Base-by-base conservation (phyloP, 2,113 vertebrate genomes). In the Lagopus muta region DNA sequence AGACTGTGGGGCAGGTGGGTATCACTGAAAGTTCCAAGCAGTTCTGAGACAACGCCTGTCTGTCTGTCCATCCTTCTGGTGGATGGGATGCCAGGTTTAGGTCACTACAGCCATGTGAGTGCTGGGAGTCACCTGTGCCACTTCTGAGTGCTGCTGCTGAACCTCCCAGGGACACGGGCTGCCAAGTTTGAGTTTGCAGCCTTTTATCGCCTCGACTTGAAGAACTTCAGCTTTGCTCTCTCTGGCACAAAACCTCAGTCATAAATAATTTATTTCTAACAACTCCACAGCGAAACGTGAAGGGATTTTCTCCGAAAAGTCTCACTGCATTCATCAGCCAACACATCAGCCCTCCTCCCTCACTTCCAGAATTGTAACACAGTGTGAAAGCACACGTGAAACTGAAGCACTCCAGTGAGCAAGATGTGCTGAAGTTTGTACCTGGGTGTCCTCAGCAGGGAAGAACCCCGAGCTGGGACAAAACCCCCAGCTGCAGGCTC, bases 351-450 rank as follows among this genome's bases (percentile, higher is more conserved):
- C 74, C 6, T 19, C 43, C 66, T 67, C 47, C 4, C 58, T 61
- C 74, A 8, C 48, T 40, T 10, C 58, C 66, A 65, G 66, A 62
- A 69, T 65, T 0, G 0, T 7, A 72, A 78, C n/a, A 38, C 54
- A 7, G 24, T 5, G 47, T 88, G 87, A 60, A 86, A 79, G 55
- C 10, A 24, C 14, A 19, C 0, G 2, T 10, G 45, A n/a, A 72
- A 42, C 4, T 10, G 14, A 60, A 48, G 32, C 55, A 55, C 66
- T 9, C 75, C 78, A 52, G 62, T 7, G 38, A 69, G 72, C 52
- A 60, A 0, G 0, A 62, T 0, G 2, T 3, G 66, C 58, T 17
- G 11, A 61, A 21, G 36, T 54, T 86, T 45, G 47, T 27, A 54
- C 65, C 32, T 6, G 22, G 47, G 30, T 9, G 27, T n/a, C 54